A percentile compares a stretch with the other conserved stretches of the same genome.
Evolutionary conservation across 2,113 vertebrate species (phyloP).

Genomic region (Gallinago undulata): DNA sequence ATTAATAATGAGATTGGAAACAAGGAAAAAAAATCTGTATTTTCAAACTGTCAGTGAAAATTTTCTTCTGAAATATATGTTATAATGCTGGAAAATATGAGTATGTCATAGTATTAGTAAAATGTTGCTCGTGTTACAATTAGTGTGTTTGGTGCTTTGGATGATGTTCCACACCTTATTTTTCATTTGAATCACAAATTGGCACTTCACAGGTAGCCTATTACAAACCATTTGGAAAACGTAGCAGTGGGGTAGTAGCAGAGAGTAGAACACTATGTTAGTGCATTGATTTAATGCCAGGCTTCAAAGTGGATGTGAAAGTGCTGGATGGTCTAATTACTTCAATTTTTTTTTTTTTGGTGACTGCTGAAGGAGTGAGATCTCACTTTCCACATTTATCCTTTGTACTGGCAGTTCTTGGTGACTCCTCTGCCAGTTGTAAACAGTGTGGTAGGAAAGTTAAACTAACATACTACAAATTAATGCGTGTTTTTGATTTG

Average conservation of each 20-base stretch:
- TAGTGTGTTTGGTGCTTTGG: not conserved
- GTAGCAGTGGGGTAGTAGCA: constrained; percentile 40
- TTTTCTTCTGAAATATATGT: not conserved
- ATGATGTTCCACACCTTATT: constrained; percentile 26
- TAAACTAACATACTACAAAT: constrained; percentile 64
- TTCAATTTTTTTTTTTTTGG: constrained; percentile 26
- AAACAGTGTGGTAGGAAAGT: constrained; percentile 74
- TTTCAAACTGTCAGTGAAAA: not conserved
- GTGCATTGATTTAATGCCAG: constrained; percentile 57
- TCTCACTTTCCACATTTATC: constrained; percentile 68
- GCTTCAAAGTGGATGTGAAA: constrained; percentile 46
- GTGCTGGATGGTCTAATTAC: constrained; percentile 53
- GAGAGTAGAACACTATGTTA: constrained; percentile 33
- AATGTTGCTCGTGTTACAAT: not conserved
- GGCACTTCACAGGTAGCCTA: constrained; percentile 18
- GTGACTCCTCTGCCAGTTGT: constrained; percentile 65
- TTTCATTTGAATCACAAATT: constrained; percentile 56
- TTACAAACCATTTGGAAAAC: constrained; percentile 46
- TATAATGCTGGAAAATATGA: not conserved
- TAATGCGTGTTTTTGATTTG: constrained; percentile 65
- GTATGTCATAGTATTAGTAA: not conserved
- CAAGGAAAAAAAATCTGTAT: not conserved
- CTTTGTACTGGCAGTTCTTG: constrained; percentile 68
- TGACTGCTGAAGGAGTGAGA: constrained; percentile 46
- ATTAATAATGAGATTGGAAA: not conserved